Percentiles rank a stretch among this genome's conserved stretches.
These are phyloP conservation scores for Chiridota heheva DNA, from an alignment of 35 echinoderm and acorn worm species.

Conservation along the genomic window DNA sequence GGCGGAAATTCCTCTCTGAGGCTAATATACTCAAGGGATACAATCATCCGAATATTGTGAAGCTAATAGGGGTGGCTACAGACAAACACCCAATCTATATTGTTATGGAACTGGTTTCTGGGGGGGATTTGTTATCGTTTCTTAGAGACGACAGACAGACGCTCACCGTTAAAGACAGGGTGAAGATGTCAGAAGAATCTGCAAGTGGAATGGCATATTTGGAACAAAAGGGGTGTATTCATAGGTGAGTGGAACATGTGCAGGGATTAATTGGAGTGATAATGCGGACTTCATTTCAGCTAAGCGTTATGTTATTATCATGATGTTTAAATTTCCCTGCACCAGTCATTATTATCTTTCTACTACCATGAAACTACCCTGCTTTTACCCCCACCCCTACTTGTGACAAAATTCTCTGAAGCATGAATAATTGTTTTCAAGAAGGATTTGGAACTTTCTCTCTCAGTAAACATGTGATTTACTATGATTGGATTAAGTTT, in stretches of 20 bases:
- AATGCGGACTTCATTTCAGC: no score
- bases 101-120: conserved; percentile 95
- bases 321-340: no score
- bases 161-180: conserved; percentile 43
- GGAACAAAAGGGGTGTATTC: conserved; percentile 88
- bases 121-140: conserved; percentile 90
- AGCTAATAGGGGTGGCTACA: conserved; percentile 91
- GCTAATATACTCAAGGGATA: conserved; percentile 96
- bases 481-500: no score
- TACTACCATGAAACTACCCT: no score
- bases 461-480: no score
- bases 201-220: conserved; percentile 91
- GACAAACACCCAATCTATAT: conserved; percentile 99
- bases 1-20: conserved; percentile 88
- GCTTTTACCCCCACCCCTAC: no score
- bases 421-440: no score
- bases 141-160: conserved; percentile 68
- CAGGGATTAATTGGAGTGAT: no score
- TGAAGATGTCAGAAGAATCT: conserved; percentile 89
- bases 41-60: conserved; percentile 92
- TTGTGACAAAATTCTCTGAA: no score
- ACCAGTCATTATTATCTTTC: no score
- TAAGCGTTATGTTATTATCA: no score
- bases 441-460: no score
- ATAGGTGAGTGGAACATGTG: conserved; percentile 78